A percentile compares a stretch with the other conserved stretches of the same genome.
These are phyloP conservation scores for Naja naja DNA, from an alignment of 2,113 vertebrate species.

Conservation along the genomic window DNA sequence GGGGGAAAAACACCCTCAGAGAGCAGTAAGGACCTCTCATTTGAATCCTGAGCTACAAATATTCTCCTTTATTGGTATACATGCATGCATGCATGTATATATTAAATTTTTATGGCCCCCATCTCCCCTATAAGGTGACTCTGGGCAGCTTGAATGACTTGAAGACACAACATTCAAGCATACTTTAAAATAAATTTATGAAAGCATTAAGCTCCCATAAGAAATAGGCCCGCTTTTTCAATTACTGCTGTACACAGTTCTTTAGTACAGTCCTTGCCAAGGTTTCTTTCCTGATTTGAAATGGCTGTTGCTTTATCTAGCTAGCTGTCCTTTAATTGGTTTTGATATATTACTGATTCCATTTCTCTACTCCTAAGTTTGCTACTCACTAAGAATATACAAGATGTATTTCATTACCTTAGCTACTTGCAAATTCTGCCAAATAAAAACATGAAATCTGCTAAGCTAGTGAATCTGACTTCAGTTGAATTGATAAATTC, in stretches of 20 bases:
- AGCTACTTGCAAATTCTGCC: conserved; percentile 15
- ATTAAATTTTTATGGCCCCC: neutral
- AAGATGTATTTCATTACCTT: neutral
- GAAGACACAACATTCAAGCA: neutral
- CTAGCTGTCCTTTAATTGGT: neutral
- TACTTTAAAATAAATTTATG: neutral
- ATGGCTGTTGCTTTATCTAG: neutral
- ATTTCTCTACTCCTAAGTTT: neutral
- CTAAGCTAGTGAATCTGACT: conserved; percentile 1
- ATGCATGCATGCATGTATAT: neutral
- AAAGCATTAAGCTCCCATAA: neutral
- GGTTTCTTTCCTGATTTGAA: neutral
- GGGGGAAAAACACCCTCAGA: neutral
- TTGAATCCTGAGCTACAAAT: neutral
- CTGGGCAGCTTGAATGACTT: neutral
- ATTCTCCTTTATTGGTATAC: neutral
- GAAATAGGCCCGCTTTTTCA: neutral
- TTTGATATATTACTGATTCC: neutral
- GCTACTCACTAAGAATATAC: conserved; percentile 9
- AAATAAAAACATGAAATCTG: conserved; percentile 37
- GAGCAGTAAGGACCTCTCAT: neutral
- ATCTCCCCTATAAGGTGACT: neutral
- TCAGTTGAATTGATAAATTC: conserved; percentile 27
- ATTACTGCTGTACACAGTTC: neutral
- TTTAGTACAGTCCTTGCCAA: neutral